phyloP scores from a whole-genome alignment of 2,113 vertebrate species.

The Tichodroma muraria region DNA sequence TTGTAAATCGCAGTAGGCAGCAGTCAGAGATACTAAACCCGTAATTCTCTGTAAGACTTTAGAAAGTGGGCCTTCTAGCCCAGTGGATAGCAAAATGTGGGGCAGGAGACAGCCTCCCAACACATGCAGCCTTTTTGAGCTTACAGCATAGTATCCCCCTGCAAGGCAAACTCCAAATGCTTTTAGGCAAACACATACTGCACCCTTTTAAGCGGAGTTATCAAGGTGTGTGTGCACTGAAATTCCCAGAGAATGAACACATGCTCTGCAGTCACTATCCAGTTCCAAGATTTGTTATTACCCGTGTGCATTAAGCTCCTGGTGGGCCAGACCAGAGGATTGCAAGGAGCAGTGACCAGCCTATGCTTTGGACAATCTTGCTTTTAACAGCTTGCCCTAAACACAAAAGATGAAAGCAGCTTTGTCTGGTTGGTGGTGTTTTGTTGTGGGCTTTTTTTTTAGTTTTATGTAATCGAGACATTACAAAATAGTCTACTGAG shows the following conservation, averaged over 20 bases:
- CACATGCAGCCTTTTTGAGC: not conserved
- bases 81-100: not conserved
- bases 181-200: not conserved
- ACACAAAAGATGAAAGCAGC: not conserved
- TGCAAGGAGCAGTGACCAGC: not conserved
- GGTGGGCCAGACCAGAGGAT: not conserved
- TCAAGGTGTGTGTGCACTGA: not conserved
- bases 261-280: not conserved
- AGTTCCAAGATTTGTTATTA: not conserved
- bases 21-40: not conserved
- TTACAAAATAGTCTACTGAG: not conserved
- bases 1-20: not conserved
- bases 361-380: not conserved
- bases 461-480: not conserved
- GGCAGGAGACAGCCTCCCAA: not conserved
- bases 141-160: not conserved
- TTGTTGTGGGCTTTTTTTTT: not conserved
- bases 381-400: not conserved
- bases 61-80: not conserved
- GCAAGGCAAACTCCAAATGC: not conserved
- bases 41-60: not conserved
- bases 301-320: not conserved
- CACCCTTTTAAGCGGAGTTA: not conserved
- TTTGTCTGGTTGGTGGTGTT: not conserved
- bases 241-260: not conserved